phyloP scores from a whole-genome alignment of 2,113 vertebrate species.

The Siniperca knerii region DNA sequence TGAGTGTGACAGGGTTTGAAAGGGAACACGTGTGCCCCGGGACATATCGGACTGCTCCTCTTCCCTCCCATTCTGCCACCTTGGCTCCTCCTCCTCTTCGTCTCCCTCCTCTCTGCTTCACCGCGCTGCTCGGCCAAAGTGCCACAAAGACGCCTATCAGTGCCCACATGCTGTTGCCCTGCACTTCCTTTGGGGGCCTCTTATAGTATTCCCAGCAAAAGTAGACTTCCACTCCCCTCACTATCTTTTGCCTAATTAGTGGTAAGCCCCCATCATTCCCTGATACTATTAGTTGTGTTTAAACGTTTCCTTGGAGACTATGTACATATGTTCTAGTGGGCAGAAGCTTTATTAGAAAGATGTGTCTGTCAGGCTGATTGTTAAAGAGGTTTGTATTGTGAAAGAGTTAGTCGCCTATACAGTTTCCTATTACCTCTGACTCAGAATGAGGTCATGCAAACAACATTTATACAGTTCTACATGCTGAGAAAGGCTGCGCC shows the following conservation, averaged over 20 bases:
- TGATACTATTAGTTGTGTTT: background rate
- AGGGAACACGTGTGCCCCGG: slow-evolving; percentile 80
- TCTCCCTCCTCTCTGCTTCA: slow-evolving; percentile 1
- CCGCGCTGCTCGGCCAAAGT: slow-evolving; percentile 29
- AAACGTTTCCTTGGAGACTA: background rate
- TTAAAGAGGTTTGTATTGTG: background rate
- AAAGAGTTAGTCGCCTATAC: background rate
- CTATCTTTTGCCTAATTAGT: slow-evolving; percentile 4
- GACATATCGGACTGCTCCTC: slow-evolving; percentile 65
- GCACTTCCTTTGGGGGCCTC: slow-evolving; percentile 23
- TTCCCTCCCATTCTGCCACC: slow-evolving; percentile 41
- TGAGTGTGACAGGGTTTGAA: slow-evolving; percentile 77
- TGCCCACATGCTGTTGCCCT: slow-evolving; percentile 42
- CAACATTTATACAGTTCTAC: slow-evolving; percentile 1
- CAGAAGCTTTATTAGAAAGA: background rate
- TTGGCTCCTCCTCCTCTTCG: slow-evolving; percentile 50
- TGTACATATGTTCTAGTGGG: background rate
- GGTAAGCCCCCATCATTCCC: background rate
- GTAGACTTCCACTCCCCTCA: slow-evolving; percentile 1
- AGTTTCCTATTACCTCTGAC: slow-evolving; percentile 20
- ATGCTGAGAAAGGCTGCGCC: background rate
- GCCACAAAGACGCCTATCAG: slow-evolving; percentile 57
- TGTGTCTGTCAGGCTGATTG: background rate
- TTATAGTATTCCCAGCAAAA: background rate
- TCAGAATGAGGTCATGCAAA: slow-evolving; percentile 33